A percentile compares a stretch with the other conserved stretches of the same genome.
These are phyloP conservation scores for Actinopyga echinites DNA, from an alignment of 53 echinoderm and acorn worm species.

Conservation along the genomic window DNA sequence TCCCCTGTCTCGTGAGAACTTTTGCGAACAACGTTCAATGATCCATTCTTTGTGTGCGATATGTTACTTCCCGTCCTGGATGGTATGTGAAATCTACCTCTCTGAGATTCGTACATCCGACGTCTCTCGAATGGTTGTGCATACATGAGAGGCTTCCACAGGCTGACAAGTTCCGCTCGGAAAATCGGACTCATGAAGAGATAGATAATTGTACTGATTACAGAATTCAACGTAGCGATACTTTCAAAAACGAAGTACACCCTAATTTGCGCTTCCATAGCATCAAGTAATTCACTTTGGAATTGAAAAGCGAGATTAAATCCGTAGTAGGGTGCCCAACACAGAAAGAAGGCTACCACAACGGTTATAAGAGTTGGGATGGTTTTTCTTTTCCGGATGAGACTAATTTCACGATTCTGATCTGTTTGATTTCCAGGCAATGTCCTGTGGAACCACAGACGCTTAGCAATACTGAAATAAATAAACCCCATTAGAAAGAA, in stretches of 20 bases:
- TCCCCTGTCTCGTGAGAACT: slow-evolving; percentile 66
- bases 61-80: slow-evolving; percentile 56
- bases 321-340: slow-evolving; percentile 90
- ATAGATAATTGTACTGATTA: slow-evolving; percentile 90
- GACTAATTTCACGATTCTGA: slow-evolving; percentile 85
- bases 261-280: slow-evolving; percentile 47
- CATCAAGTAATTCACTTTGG: slow-evolving; percentile 14
- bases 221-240: slow-evolving; percentile 85
- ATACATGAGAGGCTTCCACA: slow-evolving; percentile 42
- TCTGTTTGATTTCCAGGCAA: slow-evolving; percentile 87
- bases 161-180: slow-evolving; percentile 67
- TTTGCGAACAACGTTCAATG: slow-evolving; percentile 64
- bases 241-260: slow-evolving; percentile 79
- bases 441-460: slow-evolving; percentile 90
- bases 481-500: slow-evolving; percentile 83
- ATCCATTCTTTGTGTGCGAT: slow-evolving; percentile 66
- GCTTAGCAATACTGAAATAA: slow-evolving; percentile 83
- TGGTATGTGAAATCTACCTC: slow-evolving; percentile 56
- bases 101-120: slow-evolving; percentile 1
- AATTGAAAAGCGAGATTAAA: slow-evolving; percentile 75
- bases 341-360: slow-evolving; percentile 92
- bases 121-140: slow-evolving; percentile 40
- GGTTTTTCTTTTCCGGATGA: slow-evolving; percentile 90
- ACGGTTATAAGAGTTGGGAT: slow-evolving; percentile 93
- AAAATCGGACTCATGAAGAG: slow-evolving; percentile 86